These are phyloP conservation scores for Agrochola macilenta DNA, from an alignment of 2,888 invertebrate species.

Conservation along the genomic window DNA sequence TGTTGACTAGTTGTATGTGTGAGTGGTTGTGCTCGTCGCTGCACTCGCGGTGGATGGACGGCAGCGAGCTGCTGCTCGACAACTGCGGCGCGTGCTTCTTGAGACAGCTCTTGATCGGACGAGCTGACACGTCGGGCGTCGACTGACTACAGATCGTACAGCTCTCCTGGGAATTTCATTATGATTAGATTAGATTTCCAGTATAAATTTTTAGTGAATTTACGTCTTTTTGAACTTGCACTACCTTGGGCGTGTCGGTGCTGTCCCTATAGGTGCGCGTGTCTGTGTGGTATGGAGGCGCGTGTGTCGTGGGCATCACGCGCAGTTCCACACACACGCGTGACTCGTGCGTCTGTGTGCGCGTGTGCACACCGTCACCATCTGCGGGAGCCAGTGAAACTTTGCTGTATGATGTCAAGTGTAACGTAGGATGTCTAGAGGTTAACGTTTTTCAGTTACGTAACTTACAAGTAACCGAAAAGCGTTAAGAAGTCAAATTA, in stretches of 20 bases:
- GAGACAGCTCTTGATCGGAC: slow-evolving; percentile 86
- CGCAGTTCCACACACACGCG: slow-evolving; percentile 91
- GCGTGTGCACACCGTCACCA: slow-evolving; percentile 37
- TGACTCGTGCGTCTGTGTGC: slow-evolving; percentile 77
- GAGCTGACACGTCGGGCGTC: slow-evolving; percentile 84
- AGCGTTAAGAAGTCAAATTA: too few species aligned
- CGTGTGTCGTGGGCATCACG: slow-evolving; percentile 76
- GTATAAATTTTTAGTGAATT: background rate
- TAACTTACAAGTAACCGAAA: background rate
- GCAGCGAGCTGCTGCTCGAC: slow-evolving; percentile 80
- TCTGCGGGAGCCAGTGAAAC: background rate
- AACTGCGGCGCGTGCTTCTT: slow-evolving; percentile 80
- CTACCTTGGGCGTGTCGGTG: slow-evolving; percentile 77
- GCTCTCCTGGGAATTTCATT: slow-evolving; percentile 68
- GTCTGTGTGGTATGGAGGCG: slow-evolving; percentile 62
- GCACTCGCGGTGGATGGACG: slow-evolving; percentile 73
- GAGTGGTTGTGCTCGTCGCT: slow-evolving; percentile 79
- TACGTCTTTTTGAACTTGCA: background rate
- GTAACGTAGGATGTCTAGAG: background rate
- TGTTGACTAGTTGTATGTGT: slow-evolving; percentile 83
- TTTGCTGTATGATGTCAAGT: background rate
- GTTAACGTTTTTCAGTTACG: background rate
- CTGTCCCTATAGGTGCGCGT: slow-evolving; percentile 66
- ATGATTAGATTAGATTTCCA: background rate
- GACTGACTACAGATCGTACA: slow-evolving; percentile 86